Evolutionary conservation across 2,797 vertebrate species (phyloP).

Genomic region (Girardinus metallicus): DNA sequence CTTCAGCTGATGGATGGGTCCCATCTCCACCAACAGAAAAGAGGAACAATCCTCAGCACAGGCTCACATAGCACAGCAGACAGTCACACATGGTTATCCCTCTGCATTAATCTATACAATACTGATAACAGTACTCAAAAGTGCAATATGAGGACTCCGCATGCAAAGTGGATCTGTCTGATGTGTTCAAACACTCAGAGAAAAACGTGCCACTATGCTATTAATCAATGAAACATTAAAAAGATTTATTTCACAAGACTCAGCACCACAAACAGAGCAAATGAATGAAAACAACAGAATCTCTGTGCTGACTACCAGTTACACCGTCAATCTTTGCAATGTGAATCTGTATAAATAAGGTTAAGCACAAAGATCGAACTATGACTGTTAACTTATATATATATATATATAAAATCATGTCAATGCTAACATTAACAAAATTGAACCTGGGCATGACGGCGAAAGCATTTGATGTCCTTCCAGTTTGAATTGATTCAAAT

Average conservation of each 20-base stretch:
- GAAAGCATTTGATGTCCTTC: not conserved
- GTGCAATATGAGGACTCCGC: constrained; percentile 25
- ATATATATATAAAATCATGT: not conserved
- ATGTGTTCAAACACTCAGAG: constrained; percentile 29
- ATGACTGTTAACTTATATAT: not conserved
- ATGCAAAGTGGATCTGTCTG: constrained; percentile 26
- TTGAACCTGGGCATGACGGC: not conserved
- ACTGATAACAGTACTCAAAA: constrained; percentile 44
- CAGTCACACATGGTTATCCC: constrained; percentile 43
- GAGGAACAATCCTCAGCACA: constrained; percentile 14
- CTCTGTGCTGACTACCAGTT: not conserved
- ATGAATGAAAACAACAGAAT: not conserved
- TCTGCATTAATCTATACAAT: constrained; percentile 44
- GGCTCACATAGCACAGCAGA: constrained; percentile 12
- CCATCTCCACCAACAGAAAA: constrained; percentile 43
- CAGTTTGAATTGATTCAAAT: not conserved
- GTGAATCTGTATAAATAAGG: not conserved
- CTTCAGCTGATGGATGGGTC: constrained; percentile 72
- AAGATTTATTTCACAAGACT: constrained; percentile 18
- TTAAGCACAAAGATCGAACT: not conserved
- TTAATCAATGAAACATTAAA: constrained; percentile 21
- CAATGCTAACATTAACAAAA: not conserved
- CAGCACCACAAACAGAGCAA: constrained; percentile 23
- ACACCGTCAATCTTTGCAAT: constrained; percentile 1
- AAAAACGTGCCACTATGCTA: constrained; percentile 15